Percentiles rank a stretch among this genome's conserved stretches.
Evolutionary conservation across 2,113 vertebrate genomes (phyloP).

Genomic region (Dendropsophus ebraccatus): DNA sequence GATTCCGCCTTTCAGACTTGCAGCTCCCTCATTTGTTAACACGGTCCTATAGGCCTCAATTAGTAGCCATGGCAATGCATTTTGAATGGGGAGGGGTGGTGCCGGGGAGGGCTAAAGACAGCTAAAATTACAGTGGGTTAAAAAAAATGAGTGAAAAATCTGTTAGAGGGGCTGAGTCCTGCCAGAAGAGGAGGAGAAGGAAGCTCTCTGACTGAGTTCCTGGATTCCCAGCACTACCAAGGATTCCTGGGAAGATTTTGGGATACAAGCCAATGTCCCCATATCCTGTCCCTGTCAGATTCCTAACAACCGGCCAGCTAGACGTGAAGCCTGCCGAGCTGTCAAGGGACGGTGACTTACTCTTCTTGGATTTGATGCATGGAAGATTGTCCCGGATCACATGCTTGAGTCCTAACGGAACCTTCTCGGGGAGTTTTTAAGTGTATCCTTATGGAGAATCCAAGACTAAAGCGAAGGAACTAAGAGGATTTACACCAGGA

Average conservation of each 20-base stretch:
- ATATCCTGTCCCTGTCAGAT: conserved; percentile 46
- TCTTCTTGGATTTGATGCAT: neutral
- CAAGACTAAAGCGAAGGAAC: neutral
- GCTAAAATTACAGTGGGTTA: conserved; percentile 59
- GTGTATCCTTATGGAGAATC: neutral
- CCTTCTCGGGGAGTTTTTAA: neutral
- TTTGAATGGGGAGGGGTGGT: conserved; percentile 52
- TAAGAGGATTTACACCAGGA: neutral
- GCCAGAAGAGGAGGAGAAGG: conserved; percentile 45
- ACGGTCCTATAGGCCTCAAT: conserved; percentile 44
- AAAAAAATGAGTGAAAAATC: conserved; percentile 52
- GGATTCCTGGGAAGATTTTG: conserved; percentile 59
- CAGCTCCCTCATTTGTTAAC: conserved; percentile 51
- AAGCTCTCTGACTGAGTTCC: conserved; percentile 51
- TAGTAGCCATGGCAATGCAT: conserved; percentile 56
- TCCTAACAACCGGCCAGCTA: neutral
- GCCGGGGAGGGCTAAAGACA: conserved; percentile 32
- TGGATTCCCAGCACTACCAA: conserved; percentile 56
- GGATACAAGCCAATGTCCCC: conserved; percentile 49
- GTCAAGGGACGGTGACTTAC: neutral
- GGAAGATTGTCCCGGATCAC: neutral
- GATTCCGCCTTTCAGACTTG: conserved; percentile 51
- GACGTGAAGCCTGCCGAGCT: neutral
- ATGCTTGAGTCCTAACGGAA: neutral
- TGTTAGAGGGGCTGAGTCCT: conserved; percentile 49